Conservation (phyloP, 2,113 vertebrate genomes). For the Calidris pugnax region DNA sequence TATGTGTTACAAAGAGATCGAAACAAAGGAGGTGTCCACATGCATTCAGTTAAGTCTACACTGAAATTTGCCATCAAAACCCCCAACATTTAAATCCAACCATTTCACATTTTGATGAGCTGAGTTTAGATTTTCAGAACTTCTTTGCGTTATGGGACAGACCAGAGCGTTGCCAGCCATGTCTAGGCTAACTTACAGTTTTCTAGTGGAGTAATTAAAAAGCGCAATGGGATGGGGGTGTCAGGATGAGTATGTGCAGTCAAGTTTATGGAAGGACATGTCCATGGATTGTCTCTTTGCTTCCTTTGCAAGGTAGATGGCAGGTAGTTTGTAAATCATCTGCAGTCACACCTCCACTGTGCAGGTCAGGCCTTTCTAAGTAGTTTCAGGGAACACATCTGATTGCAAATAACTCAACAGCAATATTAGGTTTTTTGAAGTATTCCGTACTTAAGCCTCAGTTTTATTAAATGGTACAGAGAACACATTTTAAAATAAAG, state of each 20-base stretch:
- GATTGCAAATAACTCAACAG: not conserved
- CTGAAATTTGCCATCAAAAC: not conserved
- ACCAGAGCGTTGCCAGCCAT: not conserved
- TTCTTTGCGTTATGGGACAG: not conserved
- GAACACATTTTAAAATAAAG: not conserved
- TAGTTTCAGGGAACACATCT: not conserved
- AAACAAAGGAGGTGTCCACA: not conserved
- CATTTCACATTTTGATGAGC: not conserved
- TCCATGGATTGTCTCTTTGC: not conserved
- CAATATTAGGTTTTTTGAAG: not conserved
- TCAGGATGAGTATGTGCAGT: not conserved
- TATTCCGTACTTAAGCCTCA: not conserved
- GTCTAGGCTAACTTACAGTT: not conserved
- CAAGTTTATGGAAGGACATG: not conserved
- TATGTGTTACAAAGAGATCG: not conserved
- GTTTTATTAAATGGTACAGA: not conserved
- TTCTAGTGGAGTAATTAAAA: not conserved
- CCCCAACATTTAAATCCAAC: not conserved
- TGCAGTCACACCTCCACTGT: not conserved
- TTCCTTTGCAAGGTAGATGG: not conserved
- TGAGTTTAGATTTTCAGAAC: not conserved
- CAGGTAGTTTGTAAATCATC: not conserved
- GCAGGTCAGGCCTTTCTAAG: not conserved
- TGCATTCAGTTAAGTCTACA: not conserved
- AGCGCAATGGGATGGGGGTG: not conserved